Evolutionary conservation across 2,888 invertebrate genomes (phyloP), one percentile per base, ranked within the genome.

Genomic region (Dasypogon diadema): DNA sequence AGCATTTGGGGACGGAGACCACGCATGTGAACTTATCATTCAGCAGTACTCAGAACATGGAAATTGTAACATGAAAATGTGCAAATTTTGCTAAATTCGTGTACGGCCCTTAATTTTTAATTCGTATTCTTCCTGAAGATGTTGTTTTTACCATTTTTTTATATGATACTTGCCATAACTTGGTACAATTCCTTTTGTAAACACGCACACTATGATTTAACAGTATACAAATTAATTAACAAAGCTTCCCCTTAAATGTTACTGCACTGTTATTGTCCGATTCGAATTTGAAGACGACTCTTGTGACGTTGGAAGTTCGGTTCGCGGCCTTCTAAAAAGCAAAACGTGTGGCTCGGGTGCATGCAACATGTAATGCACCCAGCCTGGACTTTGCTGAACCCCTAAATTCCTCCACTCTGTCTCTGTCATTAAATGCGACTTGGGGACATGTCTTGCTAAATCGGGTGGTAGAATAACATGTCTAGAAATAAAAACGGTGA

Each of bases 331-430:
- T 26, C 94, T 87, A 84, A 97, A 96, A 22, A 96, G 87, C 75
- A 97, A 86, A 1, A 97, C 93, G 82, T 96, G 96, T 0, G 96
- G 96, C 82, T 96, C 96, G 48, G 97, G 97, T 18, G 91, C 91
- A 84, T 98, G 97, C 79, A 95, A 90, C 95, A 86, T 86, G 55
- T 85, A 85, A 76, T 85, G 85, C 0, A 86, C 81, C 94, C 94
- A 94, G 63, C 94, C 94, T 0, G 95, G 96, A 83, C 96, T 96
- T 84, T 97, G 97, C 83, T 97, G 96, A 0, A 98, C 96, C 0
- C 97, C 97, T 1, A 98, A 89, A 85, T 95, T 94, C 77, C 97
- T 89, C 97, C 98, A 98, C 86, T 98, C 97, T 0, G 94, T 92
- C 87, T 98, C 98, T 0, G 95, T 93, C 96, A 98, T 96, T 60